Evolutionary conservation across 2,113 vertebrate genomes (phyloP), one percentile per base, ranked within the genome.

Genomic region (Urocynchramus pylzowi): DNA sequence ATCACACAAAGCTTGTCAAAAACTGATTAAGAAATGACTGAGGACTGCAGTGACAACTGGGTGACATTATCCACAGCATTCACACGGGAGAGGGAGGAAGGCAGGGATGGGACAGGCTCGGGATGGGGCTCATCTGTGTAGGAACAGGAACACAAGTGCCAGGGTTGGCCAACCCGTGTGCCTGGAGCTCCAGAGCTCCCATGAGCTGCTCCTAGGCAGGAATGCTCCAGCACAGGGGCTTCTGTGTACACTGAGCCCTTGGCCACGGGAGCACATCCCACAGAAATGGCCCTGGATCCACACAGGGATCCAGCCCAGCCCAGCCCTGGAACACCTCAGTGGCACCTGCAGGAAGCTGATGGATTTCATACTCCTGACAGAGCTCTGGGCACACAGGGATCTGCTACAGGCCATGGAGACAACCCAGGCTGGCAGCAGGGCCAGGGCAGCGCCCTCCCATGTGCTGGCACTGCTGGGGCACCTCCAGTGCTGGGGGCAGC

Each of bases 11-110:
- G 28, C 16, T 64, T 13, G 17, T 24, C n/a, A 57, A 53, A 59
- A 69, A 4, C 9, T 1, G 20, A 10, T 13, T 4, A 11, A 64
- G 59, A 10, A 50, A 39, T 10, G 54, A 31, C 30, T 17, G 63
- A 4, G 50, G 16, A 39, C 13, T 17, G 5, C n/a, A 37, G 3
- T 2, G 3, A 33, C 1, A 3, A 16, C 2, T 2, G 1, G 31
- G 28, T 18, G 70, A 27, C n/a, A 6, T 6, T 5, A 21, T 0
- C 26, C 26, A 31, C 3, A 14, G 35, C 26, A 3, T 2, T 10
- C 44, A 1, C 2, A 22, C 0, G 1, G 59, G 23, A 39, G 13
- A 16, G 31, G 6, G 42, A 2, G n/a, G 47, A 18, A 26, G 70
- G 5, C 4, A 33, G 27, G 4, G 76, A 6, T 8, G 35, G 28